These are phyloP conservation scores for Echinarachnius parma DNA, from an alignment of 53 echinoderm and acorn worm genomes.

Conservation along the genomic window DNA sequence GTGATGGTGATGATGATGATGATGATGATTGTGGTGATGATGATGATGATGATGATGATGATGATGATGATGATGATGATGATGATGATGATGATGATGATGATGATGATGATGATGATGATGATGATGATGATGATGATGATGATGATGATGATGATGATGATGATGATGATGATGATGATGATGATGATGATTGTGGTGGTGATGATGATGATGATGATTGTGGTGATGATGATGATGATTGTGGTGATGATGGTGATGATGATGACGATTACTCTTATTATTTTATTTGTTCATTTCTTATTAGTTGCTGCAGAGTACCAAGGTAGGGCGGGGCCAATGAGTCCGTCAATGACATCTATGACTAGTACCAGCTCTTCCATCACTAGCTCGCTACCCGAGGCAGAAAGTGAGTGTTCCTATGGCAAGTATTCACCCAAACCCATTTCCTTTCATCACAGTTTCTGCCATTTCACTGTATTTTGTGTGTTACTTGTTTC, in stretches of 20 bases:
- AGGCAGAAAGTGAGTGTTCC: slow-evolving; percentile 99
- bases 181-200: background rate
- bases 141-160: background rate
- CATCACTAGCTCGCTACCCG: slow-evolving; percentile 95
- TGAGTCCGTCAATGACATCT: slow-evolving; percentile 99
- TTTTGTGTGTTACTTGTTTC: no score
- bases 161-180: background rate
- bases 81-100: background rate
- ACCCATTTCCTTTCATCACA: no score
- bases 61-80: slow-evolving; percentile 5
- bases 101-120: background rate
- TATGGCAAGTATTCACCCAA: no score
- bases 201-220: no score
- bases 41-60: background rate
- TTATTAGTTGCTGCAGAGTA: slow-evolving; percentile 42
- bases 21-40: background rate
- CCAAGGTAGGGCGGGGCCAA: slow-evolving; percentile 66
- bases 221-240: no score
- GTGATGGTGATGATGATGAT: background rate
- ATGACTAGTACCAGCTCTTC: slow-evolving; percentile 96
- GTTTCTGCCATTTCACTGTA: no score
- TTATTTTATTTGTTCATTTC: no score
- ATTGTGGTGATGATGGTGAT: no score
- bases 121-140: background rate
- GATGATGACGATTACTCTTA: no score